Evolutionary conservation across 2,888 invertebrate species (phyloP).

Genomic region (Leptinotarsa haldemani): DNA sequence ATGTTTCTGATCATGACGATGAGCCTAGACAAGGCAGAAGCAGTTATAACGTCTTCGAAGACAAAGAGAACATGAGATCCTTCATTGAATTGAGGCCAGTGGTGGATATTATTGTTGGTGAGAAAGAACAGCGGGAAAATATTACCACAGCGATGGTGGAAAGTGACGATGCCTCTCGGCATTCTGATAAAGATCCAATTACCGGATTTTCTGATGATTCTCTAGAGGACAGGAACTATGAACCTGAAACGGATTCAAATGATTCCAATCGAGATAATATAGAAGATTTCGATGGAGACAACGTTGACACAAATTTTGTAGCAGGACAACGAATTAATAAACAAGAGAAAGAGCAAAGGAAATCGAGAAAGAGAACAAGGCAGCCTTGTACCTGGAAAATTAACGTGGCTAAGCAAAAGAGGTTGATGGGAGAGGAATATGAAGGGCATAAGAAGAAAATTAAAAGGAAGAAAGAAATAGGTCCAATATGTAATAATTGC

Average conservation of each 20-base stretch:
- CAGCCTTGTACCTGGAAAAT: not conserved
- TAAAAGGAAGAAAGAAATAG: not conserved
- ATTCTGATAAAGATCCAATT: not conserved
- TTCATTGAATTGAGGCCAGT: not conserved
- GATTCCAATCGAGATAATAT: constrained; percentile 1
- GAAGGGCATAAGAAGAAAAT: not conserved
- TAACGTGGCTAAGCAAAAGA: not conserved
- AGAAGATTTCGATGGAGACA: not conserved
- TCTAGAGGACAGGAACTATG: not conserved
- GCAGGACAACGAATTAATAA: constrained; percentile 1
- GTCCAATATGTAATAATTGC: not conserved
- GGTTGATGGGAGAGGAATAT: not conserved
- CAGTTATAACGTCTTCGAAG: not conserved
- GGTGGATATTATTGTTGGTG: not conserved
- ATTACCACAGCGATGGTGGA: constrained; percentile 5
- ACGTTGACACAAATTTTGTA: constrained; percentile 1
- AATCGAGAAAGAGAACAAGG: too few species aligned
- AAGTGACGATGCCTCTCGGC: constrained; percentile 1
- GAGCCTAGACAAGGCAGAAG: not conserved
- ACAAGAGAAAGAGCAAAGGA: not conserved
- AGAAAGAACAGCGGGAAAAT: not conserved
- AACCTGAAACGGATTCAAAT: not conserved
- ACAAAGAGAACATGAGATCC: not conserved
- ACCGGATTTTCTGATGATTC: not conserved
- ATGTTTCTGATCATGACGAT: not conserved